Conservation (phyloP, 2,797 vertebrate species). For the Silurus aristotelis region DNA sequence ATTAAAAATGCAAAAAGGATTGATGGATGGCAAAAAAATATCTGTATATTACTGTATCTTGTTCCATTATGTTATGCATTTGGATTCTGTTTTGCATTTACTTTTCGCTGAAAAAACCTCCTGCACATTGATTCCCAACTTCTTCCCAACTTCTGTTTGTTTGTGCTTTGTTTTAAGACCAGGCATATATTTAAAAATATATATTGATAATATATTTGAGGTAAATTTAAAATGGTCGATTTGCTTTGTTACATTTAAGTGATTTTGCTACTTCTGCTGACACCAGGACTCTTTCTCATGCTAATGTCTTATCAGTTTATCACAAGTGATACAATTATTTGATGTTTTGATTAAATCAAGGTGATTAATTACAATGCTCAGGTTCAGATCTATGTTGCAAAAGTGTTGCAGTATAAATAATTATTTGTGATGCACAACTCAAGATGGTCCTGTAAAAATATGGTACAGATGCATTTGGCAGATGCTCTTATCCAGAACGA, state of each 20-base stretch:
- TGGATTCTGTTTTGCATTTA: neutral
- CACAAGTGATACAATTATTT: neutral
- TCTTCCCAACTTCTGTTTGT: neutral
- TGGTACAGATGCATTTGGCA: too few relatives aligned
- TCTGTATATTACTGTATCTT: neutral
- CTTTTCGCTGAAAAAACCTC: neutral
- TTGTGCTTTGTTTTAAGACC: neutral
- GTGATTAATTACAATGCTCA: neutral
- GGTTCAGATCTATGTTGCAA: too few relatives aligned
- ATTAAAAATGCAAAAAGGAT: neutral
- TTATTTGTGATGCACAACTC: too few relatives aligned
- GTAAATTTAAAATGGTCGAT: neutral
- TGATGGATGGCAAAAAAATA: neutral
- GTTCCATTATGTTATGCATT: neutral
- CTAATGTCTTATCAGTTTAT: neutral
- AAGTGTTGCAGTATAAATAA: too few relatives aligned
- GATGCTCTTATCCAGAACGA: too few relatives aligned
- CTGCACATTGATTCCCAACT: neutral
- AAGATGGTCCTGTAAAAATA: too few relatives aligned
- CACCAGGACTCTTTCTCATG: neutral
- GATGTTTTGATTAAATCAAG: neutral
- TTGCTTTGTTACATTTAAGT: neutral
- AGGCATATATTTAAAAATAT: neutral
- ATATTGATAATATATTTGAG: neutral
- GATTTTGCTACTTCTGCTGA: neutral